Percentiles rank a stretch among this genome's conserved stretches.
Conservation (phyloP, 2,888 invertebrate species). For the Agrypnus murinus region DNA sequence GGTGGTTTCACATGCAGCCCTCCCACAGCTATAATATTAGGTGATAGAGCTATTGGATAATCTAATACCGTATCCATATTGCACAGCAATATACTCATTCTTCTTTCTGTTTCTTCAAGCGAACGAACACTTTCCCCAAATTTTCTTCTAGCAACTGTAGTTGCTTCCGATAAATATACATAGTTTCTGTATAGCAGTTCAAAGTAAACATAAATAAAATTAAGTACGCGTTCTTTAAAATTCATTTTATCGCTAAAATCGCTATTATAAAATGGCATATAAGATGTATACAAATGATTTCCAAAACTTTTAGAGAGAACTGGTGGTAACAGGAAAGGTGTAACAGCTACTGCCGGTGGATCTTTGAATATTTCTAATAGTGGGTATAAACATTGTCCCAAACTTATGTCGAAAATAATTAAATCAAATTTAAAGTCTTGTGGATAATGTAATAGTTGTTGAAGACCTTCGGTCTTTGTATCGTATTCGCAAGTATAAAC, state of each 20-base stretch:
- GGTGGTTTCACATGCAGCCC: constrained; percentile 64
- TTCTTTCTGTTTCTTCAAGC: constrained; percentile 58
- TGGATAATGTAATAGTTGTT: constrained; percentile 54
- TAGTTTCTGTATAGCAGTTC: constrained; percentile 46
- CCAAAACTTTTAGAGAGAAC: constrained; percentile 56
- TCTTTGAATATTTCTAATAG: constrained; percentile 55
- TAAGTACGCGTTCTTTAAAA: constrained; percentile 57
- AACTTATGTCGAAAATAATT: constrained; percentile 55
- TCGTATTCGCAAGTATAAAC: constrained; percentile 37
- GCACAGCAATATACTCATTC: constrained; percentile 61
- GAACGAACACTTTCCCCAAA: constrained; percentile 58
- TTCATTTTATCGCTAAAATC: constrained; percentile 56
- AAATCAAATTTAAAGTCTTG: constrained; percentile 55
- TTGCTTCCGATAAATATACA: constrained; percentile 47
- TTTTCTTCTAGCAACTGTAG: constrained; percentile 52
- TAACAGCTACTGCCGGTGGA: constrained; percentile 51
- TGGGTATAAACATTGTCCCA: constrained; percentile 55
- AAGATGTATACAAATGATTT: constrained; percentile 56
- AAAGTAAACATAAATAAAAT: constrained; percentile 50
- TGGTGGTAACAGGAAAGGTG: constrained; percentile 31
- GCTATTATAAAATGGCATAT: constrained; percentile 57
- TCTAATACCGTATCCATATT: constrained; percentile 63
- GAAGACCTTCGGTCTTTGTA: constrained; percentile 43
- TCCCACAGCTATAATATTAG: constrained; percentile 67
- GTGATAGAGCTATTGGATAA: constrained; percentile 62